These are phyloP conservation scores for Drosophila asahinai DNA, from an alignment of 1,140 invertebrate species.

Conservation along the genomic window DNA sequence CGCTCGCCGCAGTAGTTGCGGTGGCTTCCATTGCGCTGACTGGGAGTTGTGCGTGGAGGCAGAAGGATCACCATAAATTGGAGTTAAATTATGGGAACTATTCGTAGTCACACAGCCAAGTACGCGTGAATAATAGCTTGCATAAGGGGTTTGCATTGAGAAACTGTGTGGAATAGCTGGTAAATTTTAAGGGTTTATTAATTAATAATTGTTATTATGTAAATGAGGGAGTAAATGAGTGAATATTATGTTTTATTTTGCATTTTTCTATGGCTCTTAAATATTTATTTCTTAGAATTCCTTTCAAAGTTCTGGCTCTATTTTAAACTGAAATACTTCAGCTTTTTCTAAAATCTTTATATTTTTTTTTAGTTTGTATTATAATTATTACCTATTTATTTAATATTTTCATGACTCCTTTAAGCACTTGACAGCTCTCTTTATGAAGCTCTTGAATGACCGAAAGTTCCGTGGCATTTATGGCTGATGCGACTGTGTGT, in stretches of 20 bases:
- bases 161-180: not conserved
- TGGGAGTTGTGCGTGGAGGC: too few relatives aligned
- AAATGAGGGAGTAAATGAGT: too few relatives aligned
- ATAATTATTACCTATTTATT: too few relatives aligned
- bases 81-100: not conserved
- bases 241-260: too few relatives aligned
- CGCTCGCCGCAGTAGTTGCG: not conserved
- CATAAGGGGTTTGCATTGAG: not conserved
- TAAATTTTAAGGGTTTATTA: too few relatives aligned
- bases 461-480: constrained; percentile 20
- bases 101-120: not conserved
- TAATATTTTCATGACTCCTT: too few relatives aligned
- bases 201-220: not conserved
- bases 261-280: too few relatives aligned
- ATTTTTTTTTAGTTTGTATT: too few relatives aligned
- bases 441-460: not conserved
- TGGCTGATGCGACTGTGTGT: not conserved
- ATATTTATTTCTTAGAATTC: too few relatives aligned
- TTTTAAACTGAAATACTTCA: too few relatives aligned
- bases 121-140: not conserved
- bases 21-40: not conserved
- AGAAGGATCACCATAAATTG: constrained; percentile 1
- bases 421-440: not conserved
- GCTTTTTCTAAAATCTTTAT: too few relatives aligned
- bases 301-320: too few relatives aligned